Percentiles rank a stretch among this genome's conserved stretches.
Evolutionary conservation across 2,888 invertebrate genomes (phyloP).

Genomic region (Gymnoscelis rufifasciata): DNA sequence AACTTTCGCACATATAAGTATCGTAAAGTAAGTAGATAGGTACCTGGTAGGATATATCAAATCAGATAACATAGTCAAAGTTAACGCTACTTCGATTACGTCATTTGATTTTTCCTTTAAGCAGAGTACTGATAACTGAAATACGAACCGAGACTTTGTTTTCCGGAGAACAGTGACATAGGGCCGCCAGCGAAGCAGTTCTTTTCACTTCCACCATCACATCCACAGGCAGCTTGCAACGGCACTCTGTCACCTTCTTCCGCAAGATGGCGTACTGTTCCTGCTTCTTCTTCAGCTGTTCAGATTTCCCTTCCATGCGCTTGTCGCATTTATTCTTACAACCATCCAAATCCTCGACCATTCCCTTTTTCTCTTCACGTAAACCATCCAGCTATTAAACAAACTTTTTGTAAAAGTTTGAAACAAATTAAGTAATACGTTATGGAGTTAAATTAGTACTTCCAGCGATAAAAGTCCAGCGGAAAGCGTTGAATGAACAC

Average conservation of each 20-base stretch:
- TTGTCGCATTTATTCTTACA: slow-evolving; percentile 52
- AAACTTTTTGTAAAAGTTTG: too few relatives aligned
- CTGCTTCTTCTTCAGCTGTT: slow-evolving; percentile 47
- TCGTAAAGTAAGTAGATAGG: too few relatives aligned
- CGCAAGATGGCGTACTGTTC: slow-evolving; percentile 41
- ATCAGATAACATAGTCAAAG: too few relatives aligned
- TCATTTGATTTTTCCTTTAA: too few relatives aligned
- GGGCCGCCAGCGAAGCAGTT: slow-evolving; percentile 60
- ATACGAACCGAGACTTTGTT: slow-evolving; percentile 43
- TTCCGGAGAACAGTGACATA: slow-evolving; percentile 57
- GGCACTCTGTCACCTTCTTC: slow-evolving; percentile 51
- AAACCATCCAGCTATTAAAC: slow-evolving; percentile 51
- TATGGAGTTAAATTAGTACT: too few relatives aligned
- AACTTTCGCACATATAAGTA: too few relatives aligned
- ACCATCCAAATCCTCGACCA: slow-evolving; percentile 54
- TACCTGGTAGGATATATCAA: too few relatives aligned
- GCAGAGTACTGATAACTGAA: too few relatives aligned
- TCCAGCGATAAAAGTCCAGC: too few relatives aligned
- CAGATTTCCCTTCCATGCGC: slow-evolving; percentile 42
- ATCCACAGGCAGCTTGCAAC: slow-evolving; percentile 59
- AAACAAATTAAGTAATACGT: too few relatives aligned
- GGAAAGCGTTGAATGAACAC: too few relatives aligned
- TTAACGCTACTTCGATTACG: too few relatives aligned
- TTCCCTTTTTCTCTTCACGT: slow-evolving; percentile 44
- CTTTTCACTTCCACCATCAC: slow-evolving; percentile 53